These are phyloP conservation scores for Astyanax mexicanus DNA, from an alignment of 2,797 vertebrate species.

Conservation along the genomic window DNA sequence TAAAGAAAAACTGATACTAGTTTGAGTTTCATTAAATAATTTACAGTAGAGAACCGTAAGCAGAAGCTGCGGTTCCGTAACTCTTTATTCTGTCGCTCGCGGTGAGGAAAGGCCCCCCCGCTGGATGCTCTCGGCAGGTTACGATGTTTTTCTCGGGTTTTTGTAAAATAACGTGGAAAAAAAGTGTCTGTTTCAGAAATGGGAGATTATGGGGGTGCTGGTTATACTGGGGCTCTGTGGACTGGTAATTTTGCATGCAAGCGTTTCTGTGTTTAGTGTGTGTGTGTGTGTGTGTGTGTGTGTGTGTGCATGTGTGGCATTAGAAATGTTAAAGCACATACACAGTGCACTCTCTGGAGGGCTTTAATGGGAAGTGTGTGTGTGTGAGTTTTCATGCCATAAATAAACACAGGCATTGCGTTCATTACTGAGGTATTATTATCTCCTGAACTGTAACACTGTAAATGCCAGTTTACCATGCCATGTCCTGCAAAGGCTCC, in stretches of 20 bases:
- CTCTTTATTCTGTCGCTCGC: constrained; percentile 30
- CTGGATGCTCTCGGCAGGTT: constrained; percentile 22
- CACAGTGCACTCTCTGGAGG: neutral
- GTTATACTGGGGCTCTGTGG: constrained; percentile 83
- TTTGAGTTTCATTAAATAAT: constrained; percentile 75
- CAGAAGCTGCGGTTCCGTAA: constrained; percentile 25
- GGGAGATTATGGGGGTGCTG: constrained; percentile 77
- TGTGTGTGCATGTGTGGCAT: neutral
- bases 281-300: constrained; percentile 23
- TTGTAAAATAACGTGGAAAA: constrained; percentile 22
- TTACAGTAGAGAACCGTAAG: constrained; percentile 65
- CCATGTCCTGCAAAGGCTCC: too few species aligned
- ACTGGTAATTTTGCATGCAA: constrained; percentile 87
- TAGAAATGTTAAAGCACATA: neutral
- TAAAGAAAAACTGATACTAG: constrained; percentile 33
- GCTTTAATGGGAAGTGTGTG: neutral
- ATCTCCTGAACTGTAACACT: too few species aligned
- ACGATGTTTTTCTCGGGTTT: constrained; percentile 38
- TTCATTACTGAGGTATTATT: neutral
- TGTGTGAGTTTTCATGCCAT: constrained; percentile 9
- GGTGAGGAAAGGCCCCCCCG: constrained; percentile 6
- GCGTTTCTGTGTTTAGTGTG: constrained; percentile 62
- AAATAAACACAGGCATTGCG: constrained; percentile 55
- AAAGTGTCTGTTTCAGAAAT: constrained; percentile 73
- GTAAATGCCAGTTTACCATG: too few species aligned